Conservation (phyloP, 2,797 vertebrate genomes). For the Argya squamiceps region DNA sequence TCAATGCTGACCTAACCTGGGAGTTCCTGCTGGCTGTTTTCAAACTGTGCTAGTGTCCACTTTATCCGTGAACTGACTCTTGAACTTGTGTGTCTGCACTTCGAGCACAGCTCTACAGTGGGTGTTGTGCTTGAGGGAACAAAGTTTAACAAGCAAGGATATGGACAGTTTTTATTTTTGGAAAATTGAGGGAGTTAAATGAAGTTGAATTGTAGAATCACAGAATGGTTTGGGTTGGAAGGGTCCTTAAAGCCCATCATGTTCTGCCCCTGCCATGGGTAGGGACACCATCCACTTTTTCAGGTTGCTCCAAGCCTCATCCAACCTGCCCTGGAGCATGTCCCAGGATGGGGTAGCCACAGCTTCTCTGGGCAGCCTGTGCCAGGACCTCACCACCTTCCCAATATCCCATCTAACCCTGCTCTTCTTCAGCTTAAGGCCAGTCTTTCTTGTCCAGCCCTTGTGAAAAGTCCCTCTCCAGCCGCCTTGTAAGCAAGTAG, state of each 20-base stretch:
- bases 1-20: not conserved
- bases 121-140: not conserved
- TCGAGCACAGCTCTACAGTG: not conserved
- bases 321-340: not conserved
- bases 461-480: not conserved
- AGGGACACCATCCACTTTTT: not conserved
- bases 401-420: not conserved
- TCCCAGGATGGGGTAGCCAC: not conserved
- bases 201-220: not conserved
- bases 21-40: not conserved
- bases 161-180: not conserved
- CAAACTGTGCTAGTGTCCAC: not conserved
- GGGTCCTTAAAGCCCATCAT: not conserved
- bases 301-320: not conserved
- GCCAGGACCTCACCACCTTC: not conserved
- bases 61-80: not conserved
- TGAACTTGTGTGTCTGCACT: not conserved
- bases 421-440: not conserved
- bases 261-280: not conserved
- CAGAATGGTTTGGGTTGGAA: not conserved
- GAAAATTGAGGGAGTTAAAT: not conserved
- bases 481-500: rapidly evolving
- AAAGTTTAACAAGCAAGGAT: not conserved
- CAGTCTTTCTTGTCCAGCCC: not conserved
- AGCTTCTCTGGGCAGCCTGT: not conserved